Conservation (phyloP, 2,113 vertebrate species). For the Coracopsis vasa region DNA sequence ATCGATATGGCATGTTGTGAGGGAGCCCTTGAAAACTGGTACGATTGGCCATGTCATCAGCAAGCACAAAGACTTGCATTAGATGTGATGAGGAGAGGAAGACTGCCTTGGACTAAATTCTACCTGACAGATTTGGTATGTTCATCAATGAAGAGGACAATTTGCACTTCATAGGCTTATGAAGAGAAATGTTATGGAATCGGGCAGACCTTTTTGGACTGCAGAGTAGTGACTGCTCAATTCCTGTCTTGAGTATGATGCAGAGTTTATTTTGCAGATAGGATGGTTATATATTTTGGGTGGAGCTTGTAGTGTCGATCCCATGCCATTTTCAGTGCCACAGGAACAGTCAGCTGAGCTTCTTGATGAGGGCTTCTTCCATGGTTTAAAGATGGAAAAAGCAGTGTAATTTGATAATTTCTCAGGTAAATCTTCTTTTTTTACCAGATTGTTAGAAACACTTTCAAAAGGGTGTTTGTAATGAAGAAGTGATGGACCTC, state of each 20-base stretch:
- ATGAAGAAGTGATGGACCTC: neutral
- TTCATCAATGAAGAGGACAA: neutral
- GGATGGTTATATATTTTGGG: neutral
- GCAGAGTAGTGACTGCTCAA: neutral
- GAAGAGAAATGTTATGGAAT: neutral
- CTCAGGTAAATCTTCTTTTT: neutral
- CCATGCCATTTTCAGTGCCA: neutral
- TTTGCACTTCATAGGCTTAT: neutral
- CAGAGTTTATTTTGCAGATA: neutral
- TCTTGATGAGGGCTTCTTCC: neutral
- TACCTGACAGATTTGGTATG: neutral
- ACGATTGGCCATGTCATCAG: accelerated
- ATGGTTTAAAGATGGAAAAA: neutral
- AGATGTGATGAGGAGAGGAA: neutral
- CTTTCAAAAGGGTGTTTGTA: neutral
- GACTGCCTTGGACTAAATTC: neutral
- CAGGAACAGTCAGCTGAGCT: neutral
- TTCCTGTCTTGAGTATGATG: neutral
- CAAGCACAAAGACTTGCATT: neutral
- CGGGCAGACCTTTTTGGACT: neutral
- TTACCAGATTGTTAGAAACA: neutral
- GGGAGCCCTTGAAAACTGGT: neutral
- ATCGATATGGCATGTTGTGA: accelerated
- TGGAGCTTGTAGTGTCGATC: neutral
- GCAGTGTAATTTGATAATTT: neutral